Percentiles rank a stretch among this genome's conserved stretches.
phyloP scores from a whole-genome alignment of 2,888 invertebrate genomes.

The Oxytorus armatus region DNA sequence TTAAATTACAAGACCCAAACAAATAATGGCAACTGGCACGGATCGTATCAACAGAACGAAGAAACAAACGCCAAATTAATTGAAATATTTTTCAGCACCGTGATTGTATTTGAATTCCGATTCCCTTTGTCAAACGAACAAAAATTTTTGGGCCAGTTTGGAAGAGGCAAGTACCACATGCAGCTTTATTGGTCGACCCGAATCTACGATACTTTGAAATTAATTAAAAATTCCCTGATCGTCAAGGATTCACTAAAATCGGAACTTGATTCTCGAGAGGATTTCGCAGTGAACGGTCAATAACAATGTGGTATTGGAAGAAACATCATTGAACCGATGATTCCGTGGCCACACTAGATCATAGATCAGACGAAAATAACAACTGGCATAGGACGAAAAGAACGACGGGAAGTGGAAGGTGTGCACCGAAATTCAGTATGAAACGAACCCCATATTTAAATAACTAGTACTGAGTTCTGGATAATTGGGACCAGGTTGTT shows the following conservation, averaged over 20 bases:
- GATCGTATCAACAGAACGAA: not conserved
- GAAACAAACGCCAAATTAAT: not conserved
- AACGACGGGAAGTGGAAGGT: slow-evolving; percentile 4
- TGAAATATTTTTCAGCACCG: not conserved
- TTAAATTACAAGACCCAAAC: not conserved
- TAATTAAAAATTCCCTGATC: not conserved
- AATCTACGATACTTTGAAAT: not conserved
- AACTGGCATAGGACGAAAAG: slow-evolving; percentile 11
- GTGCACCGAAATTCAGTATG: not conserved
- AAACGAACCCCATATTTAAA: slow-evolving; percentile 6
- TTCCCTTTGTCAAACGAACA: no score
- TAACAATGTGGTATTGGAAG: not conserved
- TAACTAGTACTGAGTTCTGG: not conserved
- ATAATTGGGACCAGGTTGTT: not conserved
- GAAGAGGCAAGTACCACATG: not conserved
- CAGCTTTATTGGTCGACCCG: not conserved
- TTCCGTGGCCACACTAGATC: not conserved
- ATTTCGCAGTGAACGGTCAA: not conserved
- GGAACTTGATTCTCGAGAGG: not conserved
- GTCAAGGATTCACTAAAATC: not conserved
- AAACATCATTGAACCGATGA: not conserved
- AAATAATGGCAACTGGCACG: not conserved
- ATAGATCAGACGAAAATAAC: slow-evolving; percentile 7
- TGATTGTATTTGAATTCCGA: not conserved
- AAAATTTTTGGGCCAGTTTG: not conserved